Base-by-base conservation (phyloP, 2,113 vertebrate species). In the Actenoides lindsayi region DNA sequence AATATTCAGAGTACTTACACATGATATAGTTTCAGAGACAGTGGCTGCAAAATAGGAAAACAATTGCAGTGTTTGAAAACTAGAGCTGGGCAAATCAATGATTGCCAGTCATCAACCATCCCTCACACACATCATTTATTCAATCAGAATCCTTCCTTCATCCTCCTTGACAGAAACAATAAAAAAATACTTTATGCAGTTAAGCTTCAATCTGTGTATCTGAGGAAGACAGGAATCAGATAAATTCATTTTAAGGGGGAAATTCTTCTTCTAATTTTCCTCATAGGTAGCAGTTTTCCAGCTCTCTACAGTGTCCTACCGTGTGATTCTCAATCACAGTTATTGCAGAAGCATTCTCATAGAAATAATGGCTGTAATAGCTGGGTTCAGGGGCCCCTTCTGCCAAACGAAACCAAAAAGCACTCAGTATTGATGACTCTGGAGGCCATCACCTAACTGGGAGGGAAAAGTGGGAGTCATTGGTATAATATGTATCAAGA, bases 51-150 rank as follows among this genome's bases (percentile, higher is more conserved):
- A 96, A 96, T 89, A 96, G 95, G 94, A 96, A 96, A 83, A 82
- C 87, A 95, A 97, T 85, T 94, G 90, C 73, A 89, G 73, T 69
- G 90, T 94, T 93, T 96, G 92, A 87, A 94, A 95, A 93, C 80
- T 41, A 82, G 75, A 96, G 69, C 73, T 69, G 77, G 65, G 57
- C 44, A 95, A 95, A 96, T 91, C 95, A 94, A 94, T 94, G 94
- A 95, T 76, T 92, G 69, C 73, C 89, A 75, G 64, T 92, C 85
- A 71, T 89, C 91, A 93, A 35, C 83, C 83, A 76, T 82, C 60
- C 63, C 86, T 94, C 94, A 95, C 60, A 90, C 88, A 94, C 65
- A 89, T 95, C 90, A 84, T 57, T 97, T 96, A 92, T 94, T 95
- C 87, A 91, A 91, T 96, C 92, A 96, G 77, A 95, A 90, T 56